Evolutionary conservation across 2,888 invertebrate genomes (phyloP).

Genomic region (Sesamia inferens): DNA sequence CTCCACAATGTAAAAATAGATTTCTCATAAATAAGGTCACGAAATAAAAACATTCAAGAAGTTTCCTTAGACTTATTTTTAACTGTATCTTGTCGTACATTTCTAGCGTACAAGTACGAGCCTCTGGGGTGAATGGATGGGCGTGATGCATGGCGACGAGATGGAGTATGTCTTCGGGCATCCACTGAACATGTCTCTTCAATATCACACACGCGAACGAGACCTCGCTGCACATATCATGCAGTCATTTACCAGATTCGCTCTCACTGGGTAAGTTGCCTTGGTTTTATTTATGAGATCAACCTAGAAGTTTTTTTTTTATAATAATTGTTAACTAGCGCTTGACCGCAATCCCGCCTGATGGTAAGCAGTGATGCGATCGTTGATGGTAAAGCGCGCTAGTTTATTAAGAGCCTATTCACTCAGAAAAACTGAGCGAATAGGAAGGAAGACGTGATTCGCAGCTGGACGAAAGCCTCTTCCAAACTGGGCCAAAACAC

Average conservation of each 20-base stretch:
- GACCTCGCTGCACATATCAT: conserved; percentile 97
- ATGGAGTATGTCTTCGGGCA: conserved; percentile 99
- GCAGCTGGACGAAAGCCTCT: too few relatives aligned
- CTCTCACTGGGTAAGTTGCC: conserved; percentile 95
- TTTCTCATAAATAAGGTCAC: not conserved
- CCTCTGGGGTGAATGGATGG: conserved; percentile 99
- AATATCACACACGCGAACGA: conserved; percentile 96
- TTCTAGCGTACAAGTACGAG: conserved; percentile 97
- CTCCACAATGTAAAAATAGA: not conserved
- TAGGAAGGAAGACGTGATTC: too few relatives aligned
- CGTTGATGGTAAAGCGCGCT: too few relatives aligned
- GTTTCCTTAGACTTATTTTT: not conserved
- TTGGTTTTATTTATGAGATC: not conserved
- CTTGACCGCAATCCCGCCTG: too few relatives aligned
- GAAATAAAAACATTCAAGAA: not conserved
- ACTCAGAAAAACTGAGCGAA: too few relatives aligned
- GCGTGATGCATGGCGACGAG: conserved; percentile 99
- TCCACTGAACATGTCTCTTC: conserved; percentile 96
- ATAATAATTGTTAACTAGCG: too few relatives aligned
- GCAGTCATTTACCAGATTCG: conserved; percentile 97
- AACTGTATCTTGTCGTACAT: not conserved
- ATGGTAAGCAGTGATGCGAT: too few relatives aligned
- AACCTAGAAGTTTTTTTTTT: too few relatives aligned
- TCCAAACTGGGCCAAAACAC: too few relatives aligned
- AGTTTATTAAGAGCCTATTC: too few relatives aligned